Base-by-base conservation (phyloP, 1,140 invertebrate genomes). In the Drusus annulatus region DNA sequence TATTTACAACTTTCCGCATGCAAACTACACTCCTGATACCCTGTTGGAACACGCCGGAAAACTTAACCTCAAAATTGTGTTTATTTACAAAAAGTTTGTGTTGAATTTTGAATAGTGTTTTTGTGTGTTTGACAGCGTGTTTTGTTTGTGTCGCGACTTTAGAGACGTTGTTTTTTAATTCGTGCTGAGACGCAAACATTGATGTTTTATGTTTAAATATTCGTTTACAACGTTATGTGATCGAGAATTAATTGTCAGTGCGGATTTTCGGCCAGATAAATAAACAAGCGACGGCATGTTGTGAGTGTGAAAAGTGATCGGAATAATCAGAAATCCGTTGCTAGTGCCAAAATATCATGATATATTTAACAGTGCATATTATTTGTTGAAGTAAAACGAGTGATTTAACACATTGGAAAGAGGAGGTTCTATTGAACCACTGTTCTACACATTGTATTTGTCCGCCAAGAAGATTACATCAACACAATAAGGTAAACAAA, bases 81-180 rank as follows among this genome's bases (percentile, higher is more conserved):
- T 28, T 75, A 51, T 74, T 74, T 74, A 74, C 69, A n/a, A 54
- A 16, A 17, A 75, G 71, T 75, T 75, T 58, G 71, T 58, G 52
- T 71, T 71, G 36, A 51, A 71, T 71, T 45, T 45, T 45, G 36
- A 19, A 58, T 31, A 75, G 71, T 75, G 71, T 58, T 58, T 71
- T 56, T 56, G 51, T 75, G 71, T 75, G n/a, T 75, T 75, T 75
- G 71, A 75, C 25, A 75, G 71, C 69, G 69, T 75, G 21, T 74
- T 74, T 75, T 75, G 21, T 74, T 74, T 75, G 54, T 50, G 71
- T 25, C 52, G 51, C 31, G 68, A 63, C n/a, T 13, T 63, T 19
- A 71, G 36, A 75, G 54, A 58, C 71, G 28, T 75, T 54, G 28
- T 75, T 45, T 45, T 45, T 45, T 13, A 45, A 45, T 1, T 45